Conservation (phyloP, 2,888 invertebrate species). For the Clusia tigrina region DNA sequence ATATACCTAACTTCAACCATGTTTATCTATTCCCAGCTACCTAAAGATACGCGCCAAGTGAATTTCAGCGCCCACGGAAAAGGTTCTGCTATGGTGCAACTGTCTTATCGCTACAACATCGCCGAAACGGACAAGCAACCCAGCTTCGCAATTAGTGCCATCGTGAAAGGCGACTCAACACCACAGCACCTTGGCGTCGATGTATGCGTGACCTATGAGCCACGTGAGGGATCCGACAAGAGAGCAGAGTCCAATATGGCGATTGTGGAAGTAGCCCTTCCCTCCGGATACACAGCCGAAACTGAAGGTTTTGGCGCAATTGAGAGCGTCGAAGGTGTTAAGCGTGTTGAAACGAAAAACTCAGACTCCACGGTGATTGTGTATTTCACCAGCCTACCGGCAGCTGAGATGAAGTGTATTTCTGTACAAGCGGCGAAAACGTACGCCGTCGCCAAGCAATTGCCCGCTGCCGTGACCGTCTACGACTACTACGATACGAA, state of each 20-base stretch:
- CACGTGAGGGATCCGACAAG: slow-evolving; percentile 31
- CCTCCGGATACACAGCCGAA: slow-evolving; percentile 89
- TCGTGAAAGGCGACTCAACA: slow-evolving; percentile 82
- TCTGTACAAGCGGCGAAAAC: slow-evolving; percentile 84
- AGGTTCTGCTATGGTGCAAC: slow-evolving; percentile 80
- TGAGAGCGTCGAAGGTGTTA: slow-evolving; percentile 63
- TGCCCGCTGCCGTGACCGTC: slow-evolving; percentile 83
- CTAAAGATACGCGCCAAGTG: slow-evolving; percentile 68
- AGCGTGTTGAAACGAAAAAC: slow-evolving; percentile 74
- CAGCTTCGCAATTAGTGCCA: slow-evolving; percentile 84
- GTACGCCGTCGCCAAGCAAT: slow-evolving; percentile 84
- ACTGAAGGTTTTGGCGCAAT: slow-evolving; percentile 75
- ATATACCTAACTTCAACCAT: too few relatives aligned
- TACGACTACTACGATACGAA: slow-evolving; percentile 91
- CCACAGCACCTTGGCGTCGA: slow-evolving; percentile 82
- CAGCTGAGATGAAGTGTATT: slow-evolving; percentile 74
- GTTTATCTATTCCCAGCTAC: slow-evolving; percentile 46
- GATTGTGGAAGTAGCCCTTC: slow-evolving; percentile 87
- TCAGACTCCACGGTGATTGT: slow-evolving; percentile 71
- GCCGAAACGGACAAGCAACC: slow-evolving; percentile 90
- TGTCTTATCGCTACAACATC: slow-evolving; percentile 82
- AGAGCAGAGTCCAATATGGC: slow-evolving; percentile 82
- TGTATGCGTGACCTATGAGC: slow-evolving; percentile 76
- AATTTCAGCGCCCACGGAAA: slow-evolving; percentile 80
- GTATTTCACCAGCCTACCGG: slow-evolving; percentile 75